Base-by-base conservation (phyloP, 2,888 invertebrate species). In the Hydrotaea cyrtoneurina region DNA sequence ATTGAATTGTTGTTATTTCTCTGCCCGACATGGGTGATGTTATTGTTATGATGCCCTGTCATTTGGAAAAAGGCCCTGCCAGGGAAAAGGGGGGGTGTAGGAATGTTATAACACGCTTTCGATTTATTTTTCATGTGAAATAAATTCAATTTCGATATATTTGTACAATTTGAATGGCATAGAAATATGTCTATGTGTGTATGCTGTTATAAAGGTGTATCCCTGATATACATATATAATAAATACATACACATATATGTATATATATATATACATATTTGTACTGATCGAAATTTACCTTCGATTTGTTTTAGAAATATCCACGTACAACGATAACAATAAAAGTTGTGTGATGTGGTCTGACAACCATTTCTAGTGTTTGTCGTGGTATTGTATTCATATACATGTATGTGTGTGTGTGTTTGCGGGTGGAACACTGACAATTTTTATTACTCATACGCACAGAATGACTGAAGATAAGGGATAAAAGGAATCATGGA, bases 131-230 rank as follows among this genome's bases (percentile, higher is more conserved):
- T 10, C 15, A 1, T 21, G 3, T 55, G 23, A 43, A 43, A 36
- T 69, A 69, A 69, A 46, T 46, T 69, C 69, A 69, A 69, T 69
- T 43, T 69, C 46, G 46, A 46, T 15, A 21, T 69, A 46, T 43
- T 69, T 69, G 69, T 43, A 46, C 43, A 69, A 69, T 43, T 46
- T 21, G 46, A 46, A 46, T 69, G 46, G 43, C 46, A 69, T 15
- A n/a, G 15, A 69, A 31, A 36, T 36, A 50, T 26, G 15, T 26
- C 17, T 7, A 23, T 23, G 59, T 59, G 26, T 26, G 59, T 11
- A 8, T 59, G 59, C 26, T 31, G 31, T 2, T 7, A 31, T 31
- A 31, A 31, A 31, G 31, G 26, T 57, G 57, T 57, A 21, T 21
- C 2, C 36, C 36, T 36, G 36, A 36, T 36, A 8, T n/a, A n/a